phyloP scores from a whole-genome alignment of 2,113 vertebrate species.

The Nicator chloris region DNA sequence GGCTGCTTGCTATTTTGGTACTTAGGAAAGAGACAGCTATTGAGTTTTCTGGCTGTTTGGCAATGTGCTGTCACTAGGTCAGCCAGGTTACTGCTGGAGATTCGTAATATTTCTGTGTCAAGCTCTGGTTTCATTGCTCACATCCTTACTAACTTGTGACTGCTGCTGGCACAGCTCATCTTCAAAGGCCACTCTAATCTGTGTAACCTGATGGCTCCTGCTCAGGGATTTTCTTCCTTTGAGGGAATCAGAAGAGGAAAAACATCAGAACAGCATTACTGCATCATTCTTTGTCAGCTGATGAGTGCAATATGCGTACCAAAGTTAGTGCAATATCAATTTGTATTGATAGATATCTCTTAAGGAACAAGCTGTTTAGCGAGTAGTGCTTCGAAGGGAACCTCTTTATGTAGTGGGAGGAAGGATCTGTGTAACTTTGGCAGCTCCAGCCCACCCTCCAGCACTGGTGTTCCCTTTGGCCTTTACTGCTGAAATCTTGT shows the following conservation, averaged over 20 bases:
- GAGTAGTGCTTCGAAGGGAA: not conserved
- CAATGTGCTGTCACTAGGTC: not conserved
- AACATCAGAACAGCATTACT: not conserved
- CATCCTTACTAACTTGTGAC: not conserved
- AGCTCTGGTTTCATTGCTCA: not conserved
- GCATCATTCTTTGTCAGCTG: not conserved
- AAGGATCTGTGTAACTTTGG: not conserved
- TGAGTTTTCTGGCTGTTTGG: not conserved
- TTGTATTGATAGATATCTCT: not conserved
- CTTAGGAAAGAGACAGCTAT: not conserved
- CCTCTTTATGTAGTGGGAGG: not conserved
- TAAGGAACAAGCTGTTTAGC: not conserved
- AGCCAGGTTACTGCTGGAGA: not conserved
- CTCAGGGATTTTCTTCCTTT: not conserved
- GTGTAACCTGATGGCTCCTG: not conserved
- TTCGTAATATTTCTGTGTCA: not conserved
- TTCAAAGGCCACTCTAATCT: not conserved
- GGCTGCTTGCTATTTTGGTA: not conserved
- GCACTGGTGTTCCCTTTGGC: not conserved
- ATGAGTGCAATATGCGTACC: accelerated
- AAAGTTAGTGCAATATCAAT: not conserved
- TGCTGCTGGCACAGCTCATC: not conserved
- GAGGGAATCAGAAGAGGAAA: not conserved
- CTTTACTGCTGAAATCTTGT: not conserved
- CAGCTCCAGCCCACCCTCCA: not conserved